These are phyloP conservation scores for Zaprionus capensis DNA, from an alignment of 1,140 invertebrate species.

Conservation along the genomic window DNA sequence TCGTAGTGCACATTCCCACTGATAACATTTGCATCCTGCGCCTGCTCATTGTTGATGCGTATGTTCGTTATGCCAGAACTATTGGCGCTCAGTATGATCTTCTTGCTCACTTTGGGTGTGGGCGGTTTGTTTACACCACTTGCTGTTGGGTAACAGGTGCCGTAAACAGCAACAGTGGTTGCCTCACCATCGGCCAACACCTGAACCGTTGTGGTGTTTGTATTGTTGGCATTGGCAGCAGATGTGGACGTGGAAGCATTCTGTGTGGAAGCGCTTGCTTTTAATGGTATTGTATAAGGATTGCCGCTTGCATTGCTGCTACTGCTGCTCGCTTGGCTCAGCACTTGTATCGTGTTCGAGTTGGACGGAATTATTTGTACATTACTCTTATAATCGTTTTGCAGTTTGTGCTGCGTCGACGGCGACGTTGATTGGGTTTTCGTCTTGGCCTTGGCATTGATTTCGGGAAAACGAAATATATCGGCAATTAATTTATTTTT, in stretches of 20 bases:
- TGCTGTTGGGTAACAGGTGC: slow-evolving; percentile 70
- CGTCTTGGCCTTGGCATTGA: slow-evolving; percentile 48
- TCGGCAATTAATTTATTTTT: slow-evolving; percentile 62
- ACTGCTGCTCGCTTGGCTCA: slow-evolving; percentile 47
- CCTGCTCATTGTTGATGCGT: slow-evolving; percentile 70
- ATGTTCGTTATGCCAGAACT: slow-evolving; percentile 79
- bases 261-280: slow-evolving; percentile 37
- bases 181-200: slow-evolving; percentile 58
- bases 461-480: slow-evolving; percentile 79
- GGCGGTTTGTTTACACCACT: slow-evolving; percentile 43
- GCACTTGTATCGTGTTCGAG: slow-evolving; percentile 72
- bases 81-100: slow-evolving; percentile 80
- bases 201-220: slow-evolving; percentile 75
- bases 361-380: slow-evolving; percentile 84
- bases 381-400: slow-evolving; percentile 81
- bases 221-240: slow-evolving; percentile 48
- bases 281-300: slow-evolving; percentile 66
- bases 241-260: slow-evolving; percentile 46
- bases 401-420: slow-evolving; percentile 27
- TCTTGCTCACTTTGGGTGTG: slow-evolving; percentile 74
- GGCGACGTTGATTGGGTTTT: slow-evolving; percentile 27
- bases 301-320: slow-evolving; percentile 46
- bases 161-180: slow-evolving; percentile 72
- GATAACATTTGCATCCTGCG: slow-evolving; percentile 55
- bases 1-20: slow-evolving; percentile 79